Conservation (phyloP, 2,888 invertebrate genomes). For the Plusia festucae region DNA sequence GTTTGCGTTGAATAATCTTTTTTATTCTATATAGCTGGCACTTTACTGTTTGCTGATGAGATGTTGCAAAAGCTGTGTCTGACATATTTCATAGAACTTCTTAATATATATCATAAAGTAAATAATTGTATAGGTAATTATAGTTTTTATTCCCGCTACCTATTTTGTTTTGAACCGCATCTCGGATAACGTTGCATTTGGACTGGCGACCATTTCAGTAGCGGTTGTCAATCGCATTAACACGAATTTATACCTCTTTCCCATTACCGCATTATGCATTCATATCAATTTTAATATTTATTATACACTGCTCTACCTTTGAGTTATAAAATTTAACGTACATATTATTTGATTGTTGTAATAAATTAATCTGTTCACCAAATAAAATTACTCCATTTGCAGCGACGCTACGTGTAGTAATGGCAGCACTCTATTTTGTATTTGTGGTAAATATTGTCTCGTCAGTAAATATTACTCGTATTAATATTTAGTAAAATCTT, state of each 20-base stretch:
- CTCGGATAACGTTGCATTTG: slow-evolving; percentile 52
- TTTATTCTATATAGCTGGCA: too few relatives aligned
- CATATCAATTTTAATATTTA: slow-evolving; percentile 64
- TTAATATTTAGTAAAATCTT: too few relatives aligned
- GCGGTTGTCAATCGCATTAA: slow-evolving; percentile 64
- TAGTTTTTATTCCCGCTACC: slow-evolving; percentile 24
- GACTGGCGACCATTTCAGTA: slow-evolving; percentile 52
- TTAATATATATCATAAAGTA: too few relatives aligned
- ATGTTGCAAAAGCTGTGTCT: too few relatives aligned
- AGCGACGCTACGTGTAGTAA: not conserved
- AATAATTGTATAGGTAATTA: too few relatives aligned
- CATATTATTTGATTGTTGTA: slow-evolving; percentile 51
- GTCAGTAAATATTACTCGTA: too few relatives aligned
- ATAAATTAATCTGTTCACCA: slow-evolving; percentile 31
- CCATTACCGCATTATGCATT: slow-evolving; percentile 64
- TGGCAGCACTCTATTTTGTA: not conserved
- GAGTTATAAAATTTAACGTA: slow-evolving; percentile 49
- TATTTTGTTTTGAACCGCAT: slow-evolving; percentile 19
- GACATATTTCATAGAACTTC: too few relatives aligned
- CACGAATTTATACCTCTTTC: slow-evolving; percentile 64
- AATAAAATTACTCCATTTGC: slow-evolving; percentile 1
- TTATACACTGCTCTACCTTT: slow-evolving; percentile 32
- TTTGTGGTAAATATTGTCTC: not conserved
- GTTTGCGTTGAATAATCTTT: too few relatives aligned
- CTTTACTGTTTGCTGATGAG: too few relatives aligned